Conservation (phyloP, 2,797 vertebrate species). For the Dryobates pubescens region DNA sequence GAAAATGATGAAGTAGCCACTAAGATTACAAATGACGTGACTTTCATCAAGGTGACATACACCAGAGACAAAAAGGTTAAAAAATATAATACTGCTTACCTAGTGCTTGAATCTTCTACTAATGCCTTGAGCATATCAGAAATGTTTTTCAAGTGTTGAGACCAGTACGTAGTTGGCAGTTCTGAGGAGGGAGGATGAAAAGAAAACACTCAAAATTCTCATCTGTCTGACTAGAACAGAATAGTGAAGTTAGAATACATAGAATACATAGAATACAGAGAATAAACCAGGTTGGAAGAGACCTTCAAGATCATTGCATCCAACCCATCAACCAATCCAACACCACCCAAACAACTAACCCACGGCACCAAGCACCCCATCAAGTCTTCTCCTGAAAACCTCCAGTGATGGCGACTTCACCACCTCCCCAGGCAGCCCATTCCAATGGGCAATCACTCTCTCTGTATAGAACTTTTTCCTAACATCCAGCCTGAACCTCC, state of each 20-base stretch:
- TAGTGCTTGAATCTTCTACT: constrained; percentile 31
- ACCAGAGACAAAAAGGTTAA: background rate
- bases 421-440: too few species aligned
- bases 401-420: too few species aligned
- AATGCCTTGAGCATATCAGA: constrained; percentile 60
- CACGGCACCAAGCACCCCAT: too few species aligned
- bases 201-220: background rate
- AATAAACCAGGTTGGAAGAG: too few species aligned
- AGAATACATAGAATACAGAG: too few species aligned
- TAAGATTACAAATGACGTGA: background rate
- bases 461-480: too few species aligned
- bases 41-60: background rate
- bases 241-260: background rate
- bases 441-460: too few species aligned
- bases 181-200: constrained; percentile 57
- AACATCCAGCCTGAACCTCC: too few species aligned
- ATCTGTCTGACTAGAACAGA: background rate
- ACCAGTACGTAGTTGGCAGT: constrained; percentile 25
- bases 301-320: too few species aligned
- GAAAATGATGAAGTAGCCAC: background rate
- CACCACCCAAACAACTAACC: too few species aligned
- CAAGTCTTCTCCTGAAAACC: too few species aligned
- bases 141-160: constrained; percentile 68
- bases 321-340: too few species aligned
- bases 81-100: constrained; percentile 61